Conservation (phyloP, 2,113 vertebrate species). For the Ameiurus melas region DNA sequence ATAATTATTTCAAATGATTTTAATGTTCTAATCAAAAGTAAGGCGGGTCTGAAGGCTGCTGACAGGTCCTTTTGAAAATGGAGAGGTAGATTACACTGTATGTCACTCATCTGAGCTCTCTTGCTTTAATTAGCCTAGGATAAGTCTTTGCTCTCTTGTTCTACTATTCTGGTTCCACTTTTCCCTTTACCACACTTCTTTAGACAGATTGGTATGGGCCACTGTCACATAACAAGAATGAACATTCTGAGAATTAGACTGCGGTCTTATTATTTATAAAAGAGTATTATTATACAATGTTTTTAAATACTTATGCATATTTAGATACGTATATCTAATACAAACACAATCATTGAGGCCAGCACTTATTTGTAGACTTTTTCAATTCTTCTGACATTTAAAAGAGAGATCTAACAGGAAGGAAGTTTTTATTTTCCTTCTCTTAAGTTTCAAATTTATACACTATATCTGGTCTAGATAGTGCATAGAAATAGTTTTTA, state of each 20-base stretch:
- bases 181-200: slow-evolving; percentile 37
- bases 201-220: slow-evolving; percentile 24
- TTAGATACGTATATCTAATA: slow-evolving; percentile 10
- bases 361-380: slow-evolving; percentile 7
- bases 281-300: slow-evolving; percentile 13
- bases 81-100: slow-evolving; percentile 49
- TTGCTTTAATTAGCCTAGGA: slow-evolving; percentile 52
- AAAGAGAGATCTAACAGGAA: background rate
- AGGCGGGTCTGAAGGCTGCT: slow-evolving; percentile 50
- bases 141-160: slow-evolving; percentile 30
- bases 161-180: background rate
- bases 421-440: slow-evolving; percentile 1
- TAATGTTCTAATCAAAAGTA: slow-evolving; percentile 61
- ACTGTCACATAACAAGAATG: slow-evolving; percentile 25
- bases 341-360: background rate
- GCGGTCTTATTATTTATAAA: slow-evolving; percentile 17
- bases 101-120: slow-evolving; percentile 15
- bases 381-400: slow-evolving; percentile 29
- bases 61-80: slow-evolving; percentile 57
- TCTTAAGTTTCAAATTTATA: background rate
- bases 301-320: slow-evolving; percentile 2
- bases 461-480: background rate
- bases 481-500: background rate
- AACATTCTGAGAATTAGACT: slow-evolving; percentile 26
- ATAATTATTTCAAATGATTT: slow-evolving; percentile 66